Evolutionary conservation across 2,797 vertebrate species (phyloP).

Genomic region (Sphenodon punctatus): DNA sequence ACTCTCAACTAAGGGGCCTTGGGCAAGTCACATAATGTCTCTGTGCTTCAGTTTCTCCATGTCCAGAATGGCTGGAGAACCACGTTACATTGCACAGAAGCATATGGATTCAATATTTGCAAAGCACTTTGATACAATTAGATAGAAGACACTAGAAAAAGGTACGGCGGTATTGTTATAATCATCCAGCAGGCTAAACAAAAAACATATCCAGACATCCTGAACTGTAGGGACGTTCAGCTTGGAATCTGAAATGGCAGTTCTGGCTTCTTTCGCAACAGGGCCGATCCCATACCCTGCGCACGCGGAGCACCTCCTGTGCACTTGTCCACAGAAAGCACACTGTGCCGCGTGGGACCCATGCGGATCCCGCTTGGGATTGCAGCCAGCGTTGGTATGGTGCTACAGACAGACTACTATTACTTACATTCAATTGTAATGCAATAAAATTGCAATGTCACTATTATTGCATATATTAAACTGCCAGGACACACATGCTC

Average conservation of each 20-base stretch:
- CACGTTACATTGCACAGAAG: no score
- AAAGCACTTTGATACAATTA: not conserved
- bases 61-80: not conserved
- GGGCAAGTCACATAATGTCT: no score
- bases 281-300: not conserved
- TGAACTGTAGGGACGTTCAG: not conserved
- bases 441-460: no score
- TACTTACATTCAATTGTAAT: no score
- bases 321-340: no score
- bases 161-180: not conserved
- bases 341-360: no score
- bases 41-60: not conserved
- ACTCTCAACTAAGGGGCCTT: no score
- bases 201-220: not conserved
- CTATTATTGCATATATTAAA: no score
- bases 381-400: no score
- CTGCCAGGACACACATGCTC: no score
- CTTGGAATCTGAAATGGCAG: not conserved
- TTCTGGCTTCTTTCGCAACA: not conserved
- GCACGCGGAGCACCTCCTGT: accelerated
- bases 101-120: not conserved
- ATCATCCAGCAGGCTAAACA: not conserved
- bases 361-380: no score
- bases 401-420: no score
- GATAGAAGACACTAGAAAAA: not conserved